A percentile compares a stretch with the other conserved stretches of the same genome.
Evolutionary conservation across 2,113 vertebrate genomes (phyloP).

Genomic region (Nansenia antarctica): DNA sequence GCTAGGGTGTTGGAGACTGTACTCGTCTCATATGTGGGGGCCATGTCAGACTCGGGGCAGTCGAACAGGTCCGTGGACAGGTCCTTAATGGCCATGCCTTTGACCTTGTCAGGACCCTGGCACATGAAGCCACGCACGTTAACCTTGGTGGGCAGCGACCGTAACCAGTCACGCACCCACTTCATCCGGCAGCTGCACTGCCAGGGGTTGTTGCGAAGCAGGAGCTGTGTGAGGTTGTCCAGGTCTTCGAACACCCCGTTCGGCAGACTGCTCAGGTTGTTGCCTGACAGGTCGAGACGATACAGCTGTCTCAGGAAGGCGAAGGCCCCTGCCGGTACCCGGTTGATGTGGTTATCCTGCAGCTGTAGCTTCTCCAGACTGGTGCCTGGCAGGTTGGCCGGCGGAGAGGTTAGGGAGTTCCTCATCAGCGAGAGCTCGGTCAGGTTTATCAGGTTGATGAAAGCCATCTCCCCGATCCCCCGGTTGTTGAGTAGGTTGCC

Average conservation of each 20-base stretch:
- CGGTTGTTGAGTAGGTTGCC: slow-evolving; percentile 96
- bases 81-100: slow-evolving; percentile 98
- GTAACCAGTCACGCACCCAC: slow-evolving; percentile 97
- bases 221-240: slow-evolving; percentile 96
- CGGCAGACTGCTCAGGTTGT: slow-evolving; percentile 96
- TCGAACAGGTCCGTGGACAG: slow-evolving; percentile 90
- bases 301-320: slow-evolving; percentile 93
- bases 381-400: slow-evolving; percentile 90
- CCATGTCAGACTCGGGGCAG: slow-evolving; percentile 80
- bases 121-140: slow-evolving; percentile 99
- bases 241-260: slow-evolving; percentile 95
- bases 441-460: slow-evolving; percentile 92
- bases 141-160: slow-evolving; percentile 87
- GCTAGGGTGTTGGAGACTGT: slow-evolving; percentile 84
- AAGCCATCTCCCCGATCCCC: slow-evolving; percentile 93
- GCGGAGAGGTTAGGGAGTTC: slow-evolving; percentile 92
- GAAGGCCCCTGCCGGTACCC: slow-evolving; percentile 90
- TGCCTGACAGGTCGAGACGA: slow-evolving; percentile 95
- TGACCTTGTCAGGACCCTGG: slow-evolving; percentile 96
- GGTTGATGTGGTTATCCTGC: slow-evolving; percentile 98
- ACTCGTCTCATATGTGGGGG: slow-evolving; percentile 82
- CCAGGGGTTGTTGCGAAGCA: slow-evolving; percentile 98
- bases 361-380: slow-evolving; percentile 94
- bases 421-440: slow-evolving; percentile 95
- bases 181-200: slow-evolving; percentile 98